Evolutionary conservation across 2,113 vertebrate species (phyloP).

Genomic region (Pangasianodon hypophthalmus): DNA sequence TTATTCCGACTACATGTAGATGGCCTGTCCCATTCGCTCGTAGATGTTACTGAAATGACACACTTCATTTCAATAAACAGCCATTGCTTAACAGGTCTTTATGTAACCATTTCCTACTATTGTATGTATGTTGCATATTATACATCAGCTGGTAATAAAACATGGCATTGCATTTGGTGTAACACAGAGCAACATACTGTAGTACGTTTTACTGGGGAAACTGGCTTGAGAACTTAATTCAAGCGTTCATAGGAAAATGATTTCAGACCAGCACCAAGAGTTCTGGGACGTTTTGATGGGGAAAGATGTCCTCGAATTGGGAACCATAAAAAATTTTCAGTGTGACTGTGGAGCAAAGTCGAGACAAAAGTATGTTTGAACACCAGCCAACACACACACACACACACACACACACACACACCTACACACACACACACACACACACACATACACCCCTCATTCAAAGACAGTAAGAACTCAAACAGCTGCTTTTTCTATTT

Average conservation of each 20-base stretch:
- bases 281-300: slow-evolving; percentile 40
- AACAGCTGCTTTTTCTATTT: slow-evolving; percentile 13
- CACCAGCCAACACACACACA: slow-evolving; percentile 31
- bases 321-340: slow-evolving; percentile 29
- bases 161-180: slow-evolving; percentile 52
- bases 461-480: slow-evolving; percentile 22
- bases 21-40: background rate
- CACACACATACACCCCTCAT: slow-evolving; percentile 24
- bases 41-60: background rate
- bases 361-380: slow-evolving; percentile 44
- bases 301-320: slow-evolving; percentile 28
- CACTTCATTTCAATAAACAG: background rate
- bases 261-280: slow-evolving; percentile 49
- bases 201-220: slow-evolving; percentile 37
- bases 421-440: slow-evolving; percentile 30
- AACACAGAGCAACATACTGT: slow-evolving; percentile 25
- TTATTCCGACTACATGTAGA: slow-evolving; percentile 16
- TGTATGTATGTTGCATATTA: slow-evolving; percentile 45
- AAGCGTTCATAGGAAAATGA: slow-evolving; percentile 50
- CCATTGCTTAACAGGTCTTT: slow-evolving; percentile 11
- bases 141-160: slow-evolving; percentile 41
- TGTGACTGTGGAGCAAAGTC: slow-evolving; percentile 29
- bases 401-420: slow-evolving; percentile 32
- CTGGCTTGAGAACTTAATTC: slow-evolving; percentile 44
- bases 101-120: slow-evolving; percentile 20